Evolutionary conservation across 2,797 vertebrate species (phyloP), one percentile per base, ranked within the genome.

Genomic region (Pangasius macronema): DNA sequence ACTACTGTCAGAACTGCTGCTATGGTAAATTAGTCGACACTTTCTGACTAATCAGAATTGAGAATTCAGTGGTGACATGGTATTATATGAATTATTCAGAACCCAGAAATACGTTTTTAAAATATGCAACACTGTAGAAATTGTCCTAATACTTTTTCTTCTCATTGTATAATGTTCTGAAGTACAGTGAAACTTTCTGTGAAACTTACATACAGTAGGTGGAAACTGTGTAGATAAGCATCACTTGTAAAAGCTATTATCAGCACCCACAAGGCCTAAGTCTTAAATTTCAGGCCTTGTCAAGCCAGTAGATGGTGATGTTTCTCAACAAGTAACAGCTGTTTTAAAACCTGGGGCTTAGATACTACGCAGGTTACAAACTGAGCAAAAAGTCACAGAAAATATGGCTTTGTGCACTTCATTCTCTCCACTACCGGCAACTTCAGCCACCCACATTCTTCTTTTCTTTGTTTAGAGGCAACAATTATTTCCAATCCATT

Each of bases 291-390:
- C 49, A 75, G 33, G 13, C 39, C 46, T 27, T 57, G 39, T 85
- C 42, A 24, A 75, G 42, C 87, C 91, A 90, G 85, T 80, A 91
- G 91, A 87, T 88, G 91, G 85, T 63, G 61, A 49, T 80, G 36
- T 49, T 72, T 85, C 82, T 24, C 55, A 86, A 27, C 55, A 20
- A 72, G n/a, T 79, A 61, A 39, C 18, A 46, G 24, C 57, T 36
- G 18, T 27, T 36, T 70, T 36, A 13, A 61, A 81, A 73, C 46
- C 61, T 33, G 24, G 22, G 30, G 36, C 24, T 46, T n/a, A 42
- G 22, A 61, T 16, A 16, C 6, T 46, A 82, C 22, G 16, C 33
- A 36, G 77, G 33, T 79, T 22, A 79, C 53, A 59, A 80, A 39
- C 20, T 57, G 33, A 55, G 53, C 30, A 80, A 20, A 55, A 42